Percentiles rank a stretch among this genome's conserved stretches.
Conservation (phyloP, 2,113 vertebrate genomes). For the Datnioides undecimradiatus region DNA sequence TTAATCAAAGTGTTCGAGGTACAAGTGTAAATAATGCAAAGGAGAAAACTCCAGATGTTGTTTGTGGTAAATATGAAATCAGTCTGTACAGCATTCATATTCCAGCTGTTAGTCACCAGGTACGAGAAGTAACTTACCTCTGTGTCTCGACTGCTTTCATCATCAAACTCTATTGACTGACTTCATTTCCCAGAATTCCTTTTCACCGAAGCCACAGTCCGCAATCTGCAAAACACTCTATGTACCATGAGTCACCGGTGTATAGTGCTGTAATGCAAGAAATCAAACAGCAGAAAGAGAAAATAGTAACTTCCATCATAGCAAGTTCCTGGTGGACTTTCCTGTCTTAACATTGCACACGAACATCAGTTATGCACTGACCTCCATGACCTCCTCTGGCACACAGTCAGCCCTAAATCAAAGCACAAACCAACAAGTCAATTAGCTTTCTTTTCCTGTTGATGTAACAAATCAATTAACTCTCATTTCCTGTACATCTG, state of each 20-base stretch:
- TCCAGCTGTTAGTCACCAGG: neutral
- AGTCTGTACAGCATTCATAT: neutral
- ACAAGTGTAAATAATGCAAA: neutral
- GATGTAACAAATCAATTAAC: conserved; percentile 75
- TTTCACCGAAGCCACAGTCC: neutral
- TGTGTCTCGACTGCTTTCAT: neutral
- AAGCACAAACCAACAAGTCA: conserved; percentile 64
- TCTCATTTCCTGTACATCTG: conserved; percentile 75
- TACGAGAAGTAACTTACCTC: neutral
- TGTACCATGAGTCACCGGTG: no score
- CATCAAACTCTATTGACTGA: neutral
- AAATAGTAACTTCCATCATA: neutral
- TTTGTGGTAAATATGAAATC: conserved; percentile 3
- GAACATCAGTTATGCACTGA: neutral
- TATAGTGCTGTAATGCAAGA: neutral
- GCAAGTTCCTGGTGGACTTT: neutral
- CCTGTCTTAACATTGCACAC: neutral
- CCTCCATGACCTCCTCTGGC: neutral
- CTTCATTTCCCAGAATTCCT: neutral
- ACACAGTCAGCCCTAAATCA: conserved; percentile 44
- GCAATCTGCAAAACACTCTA: no score
- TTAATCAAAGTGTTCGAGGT: conserved; percentile 18
- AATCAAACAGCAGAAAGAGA: neutral
- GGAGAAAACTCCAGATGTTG: conserved; percentile 3
- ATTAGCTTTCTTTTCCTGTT: conserved; percentile 72